A percentile compares a stretch with the other conserved stretches of the same genome.
phyloP scores from a whole-genome alignment of 1,140 invertebrate species.

The Magallana ariakensis region DNA sequence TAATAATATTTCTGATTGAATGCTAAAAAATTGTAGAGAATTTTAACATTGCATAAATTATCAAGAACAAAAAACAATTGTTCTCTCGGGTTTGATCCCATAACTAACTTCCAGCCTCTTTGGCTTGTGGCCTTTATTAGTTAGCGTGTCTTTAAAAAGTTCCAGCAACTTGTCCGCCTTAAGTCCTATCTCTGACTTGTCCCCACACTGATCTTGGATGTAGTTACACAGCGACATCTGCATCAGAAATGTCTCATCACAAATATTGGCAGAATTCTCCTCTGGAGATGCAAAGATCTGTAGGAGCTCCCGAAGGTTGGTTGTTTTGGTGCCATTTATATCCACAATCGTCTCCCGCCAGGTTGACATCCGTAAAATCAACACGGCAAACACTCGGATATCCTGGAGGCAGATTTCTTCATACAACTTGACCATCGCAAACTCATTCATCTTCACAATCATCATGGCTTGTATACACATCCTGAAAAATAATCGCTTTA shows the following conservation, averaged over 20 bases:
- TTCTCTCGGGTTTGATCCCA: not conserved
- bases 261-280: conserved; percentile 11
- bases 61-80: conserved; percentile 5
- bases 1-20: no score
- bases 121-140: not conserved
- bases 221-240: conserved; percentile 16
- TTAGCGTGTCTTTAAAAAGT: conserved; percentile 12
- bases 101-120: conserved; percentile 9
- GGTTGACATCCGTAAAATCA: not conserved
- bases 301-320: not conserved
- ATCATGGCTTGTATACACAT: conserved; percentile 35
- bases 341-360: not conserved
- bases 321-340: conserved; percentile 8
- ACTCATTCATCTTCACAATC: conserved; percentile 27
- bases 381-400: conserved; percentile 8
- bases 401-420: conserved; percentile 4
- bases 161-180: not conserved
- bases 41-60: not conserved
- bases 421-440: not conserved
- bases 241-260: conserved; percentile 12
- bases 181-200: not conserved
- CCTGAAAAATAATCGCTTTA: conserved; percentile 14
- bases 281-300: not conserved
- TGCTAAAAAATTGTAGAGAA: no score
- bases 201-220: conserved; percentile 14